Evolutionary conservation across 2,797 vertebrate species (phyloP), one percentile per base, ranked within the genome.

Genomic region (Pyrocephalus nanus): DNA sequence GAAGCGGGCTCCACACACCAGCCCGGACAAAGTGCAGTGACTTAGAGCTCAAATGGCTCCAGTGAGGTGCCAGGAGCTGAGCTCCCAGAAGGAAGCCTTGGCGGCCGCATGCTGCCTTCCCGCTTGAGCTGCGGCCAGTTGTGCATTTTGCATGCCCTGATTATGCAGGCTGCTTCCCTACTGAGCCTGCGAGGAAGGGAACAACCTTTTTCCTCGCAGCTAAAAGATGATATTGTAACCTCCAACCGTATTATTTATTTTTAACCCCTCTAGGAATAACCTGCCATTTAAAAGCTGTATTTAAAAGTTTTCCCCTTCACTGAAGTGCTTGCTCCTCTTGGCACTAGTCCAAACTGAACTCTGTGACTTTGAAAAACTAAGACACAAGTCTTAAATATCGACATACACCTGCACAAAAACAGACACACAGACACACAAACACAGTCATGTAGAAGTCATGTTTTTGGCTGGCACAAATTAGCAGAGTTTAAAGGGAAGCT

Each of bases 1-100:
- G 87, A 66, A 79, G 78, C 2, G 0, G 78, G 45, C 74, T 87
- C 51, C 72, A 22, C 54, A 21, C 80, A 88, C 89, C 91, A 81
- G 50, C 92, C 61, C 1, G 45, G 96, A 95, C 92, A 94, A 96
- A 95, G 75, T 86, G 67, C 3, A 0, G 71, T 47, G 93, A 94
- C 92, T 97, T 85, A 43, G 53, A 97, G 93, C 92, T 95, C 85
- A 96, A 94, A 90, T 82, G 93, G 89, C 92, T 93, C 77, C 95
- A 88, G 36, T 4, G 65, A 95, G 78, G 84, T 95, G 95, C 96
- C 93, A 96, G 95, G 83, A 97, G 92, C 79, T 0, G 4, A 86
- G 87, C 74, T 96, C 95, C 95, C 95, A 92, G 94, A 95, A 96
- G 95, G 88, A 96, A 95, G 86, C 86, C 34, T 62, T 86, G 92